Base-by-base conservation (phyloP, 2,113 vertebrate genomes). In the Hoplias malabaricus region DNA sequence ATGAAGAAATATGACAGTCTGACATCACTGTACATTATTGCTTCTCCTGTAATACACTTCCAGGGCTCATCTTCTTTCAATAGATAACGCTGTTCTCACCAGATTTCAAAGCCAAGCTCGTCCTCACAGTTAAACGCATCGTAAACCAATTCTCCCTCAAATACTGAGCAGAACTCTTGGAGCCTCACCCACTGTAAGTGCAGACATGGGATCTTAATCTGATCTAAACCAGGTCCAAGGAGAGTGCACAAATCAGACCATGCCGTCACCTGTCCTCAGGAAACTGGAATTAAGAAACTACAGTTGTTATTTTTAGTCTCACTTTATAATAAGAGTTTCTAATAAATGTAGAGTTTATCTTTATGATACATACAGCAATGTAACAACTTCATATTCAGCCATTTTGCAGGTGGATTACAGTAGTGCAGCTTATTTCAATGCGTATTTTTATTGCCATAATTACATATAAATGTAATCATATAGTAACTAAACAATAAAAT, bases 141-240 rank as follows among this genome's bases (percentile, higher is more conserved):
- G 84, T 85, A 80, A 80, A 84, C 34, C 79, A 74, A 75, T 85
- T 85, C 75, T 78, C 48, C 7, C 48, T 77, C 80, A 86, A 87
- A 88, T 80, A 80, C 80, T 84, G 61, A 86, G 84, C 72, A 84
- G 83, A 81, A 81, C 72, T 54, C 21, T 29, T 69, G 86, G 75
- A 27, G 66, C 80, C 86, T 84, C 53, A 50, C 86, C 71, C 69
- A n/a, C 77, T 48, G 67, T 43, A 85, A 53, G 50, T 25, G 65
- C 56, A 42, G 70, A 73, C 73, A 48, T 80, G 80, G 57, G 36
- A 40, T 61, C 27, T 94, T 93, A 92, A 86, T 83, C 86, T 95
- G 96, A 96, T 95, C 90, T 90, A 94, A 94, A 89, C 27, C 95
- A 96, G 94, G 92, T 88, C 90, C 89, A 71, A 83, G 86, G 87